These are phyloP conservation scores for Equus quagga DNA, from an alignment of 2,113 vertebrate species.

Conservation along the genomic window DNA sequence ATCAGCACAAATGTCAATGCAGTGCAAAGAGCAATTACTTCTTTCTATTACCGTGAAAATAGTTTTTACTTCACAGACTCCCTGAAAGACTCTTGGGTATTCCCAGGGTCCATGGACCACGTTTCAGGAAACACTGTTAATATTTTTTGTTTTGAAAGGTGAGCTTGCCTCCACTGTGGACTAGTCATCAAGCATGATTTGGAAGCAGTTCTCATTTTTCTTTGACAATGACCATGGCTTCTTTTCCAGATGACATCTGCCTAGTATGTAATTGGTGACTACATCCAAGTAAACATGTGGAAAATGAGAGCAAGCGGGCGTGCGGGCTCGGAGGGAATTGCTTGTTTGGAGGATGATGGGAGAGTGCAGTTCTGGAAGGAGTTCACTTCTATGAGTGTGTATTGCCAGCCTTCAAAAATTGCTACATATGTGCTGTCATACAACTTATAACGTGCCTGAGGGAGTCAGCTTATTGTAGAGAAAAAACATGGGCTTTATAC, in stretches of 20 bases:
- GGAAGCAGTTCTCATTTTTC: conserved; percentile 20
- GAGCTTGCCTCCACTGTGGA: neutral
- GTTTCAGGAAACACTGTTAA: neutral
- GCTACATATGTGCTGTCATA: conserved; percentile 78
- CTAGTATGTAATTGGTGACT: conserved; percentile 70
- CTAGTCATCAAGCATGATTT: neutral
- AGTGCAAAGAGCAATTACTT: neutral
- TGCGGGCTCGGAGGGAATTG: conserved; percentile 65
- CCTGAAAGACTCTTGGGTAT: neutral
- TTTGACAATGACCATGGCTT: conserved; percentile 52
- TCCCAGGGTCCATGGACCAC: neutral
- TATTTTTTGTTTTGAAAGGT: conserved; percentile 56
- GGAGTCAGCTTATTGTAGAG: conserved; percentile 8
- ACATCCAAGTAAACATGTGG: conserved; percentile 73
- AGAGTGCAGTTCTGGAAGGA: conserved; percentile 64
- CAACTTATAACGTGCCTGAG: conserved; percentile 70
- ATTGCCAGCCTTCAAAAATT: conserved; percentile 77
- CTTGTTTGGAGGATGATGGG: conserved; percentile 62
- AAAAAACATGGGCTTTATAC: conserved; percentile 33
- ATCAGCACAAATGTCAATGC: neutral
- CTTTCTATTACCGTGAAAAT: conserved; percentile 4
- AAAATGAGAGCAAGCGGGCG: conserved; percentile 74
- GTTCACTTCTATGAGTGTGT: conserved; percentile 68
- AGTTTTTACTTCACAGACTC: neutral
- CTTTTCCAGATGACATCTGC: conserved; percentile 76